phyloP scores from a whole-genome alignment of 2,113 vertebrate species.

The Sialia sialis region DNA sequence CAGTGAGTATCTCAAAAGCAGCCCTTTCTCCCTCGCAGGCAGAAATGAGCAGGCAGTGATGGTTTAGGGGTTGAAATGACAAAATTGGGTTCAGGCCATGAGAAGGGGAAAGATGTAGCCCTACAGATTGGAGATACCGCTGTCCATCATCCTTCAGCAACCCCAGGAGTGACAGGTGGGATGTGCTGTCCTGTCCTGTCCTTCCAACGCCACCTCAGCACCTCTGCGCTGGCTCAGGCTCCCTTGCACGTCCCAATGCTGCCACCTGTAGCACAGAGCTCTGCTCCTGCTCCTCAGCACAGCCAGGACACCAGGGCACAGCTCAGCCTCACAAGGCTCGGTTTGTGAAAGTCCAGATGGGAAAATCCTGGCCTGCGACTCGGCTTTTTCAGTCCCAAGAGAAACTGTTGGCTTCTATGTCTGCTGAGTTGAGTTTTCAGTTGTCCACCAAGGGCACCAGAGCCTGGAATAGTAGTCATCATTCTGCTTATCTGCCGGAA shows the following conservation, averaged over 20 bases:
- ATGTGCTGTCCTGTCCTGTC: neutral
- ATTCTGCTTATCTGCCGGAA: slow-evolving; percentile 16
- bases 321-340: neutral
- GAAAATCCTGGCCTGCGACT: neutral
- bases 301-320: accelerated
- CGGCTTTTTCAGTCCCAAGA: neutral
- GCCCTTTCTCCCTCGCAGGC: neutral
- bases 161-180: neutral
- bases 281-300: neutral
- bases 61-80: neutral
- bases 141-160: neutral
- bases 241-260: neutral
- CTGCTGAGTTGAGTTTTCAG: neutral
- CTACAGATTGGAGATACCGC: neutral
- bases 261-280: slow-evolving; percentile 28
- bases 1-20: neutral
- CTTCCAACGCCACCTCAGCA: neutral
- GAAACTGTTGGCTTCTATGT: neutral
- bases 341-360: neutral
- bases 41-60: neutral
- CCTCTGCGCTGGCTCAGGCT: neutral
- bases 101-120: neutral
- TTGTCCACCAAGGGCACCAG: neutral
- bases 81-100: neutral
- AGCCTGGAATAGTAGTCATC: slow-evolving; percentile 14